Percentiles rank a stretch among this genome's conserved stretches.
Evolutionary conservation across 2,113 vertebrate genomes (phyloP).

Genomic region (Macheiramphus alcinus): DNA sequence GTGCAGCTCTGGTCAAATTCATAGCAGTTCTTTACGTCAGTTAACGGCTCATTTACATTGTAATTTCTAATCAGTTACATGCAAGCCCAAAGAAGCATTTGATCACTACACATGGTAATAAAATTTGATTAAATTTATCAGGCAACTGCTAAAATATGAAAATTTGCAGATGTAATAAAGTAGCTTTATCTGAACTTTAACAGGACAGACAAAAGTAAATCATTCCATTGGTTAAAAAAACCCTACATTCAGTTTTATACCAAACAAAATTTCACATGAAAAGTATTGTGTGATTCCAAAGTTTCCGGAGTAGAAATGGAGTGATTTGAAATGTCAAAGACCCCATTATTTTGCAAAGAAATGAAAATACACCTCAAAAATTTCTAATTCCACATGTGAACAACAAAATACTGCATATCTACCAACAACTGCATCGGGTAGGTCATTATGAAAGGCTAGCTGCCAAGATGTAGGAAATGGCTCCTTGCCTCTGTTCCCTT

Average conservation of each 20-base stretch:
- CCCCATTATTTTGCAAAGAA: constrained; percentile 79
- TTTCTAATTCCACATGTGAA: constrained; percentile 86
- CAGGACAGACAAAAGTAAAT: constrained; percentile 79
- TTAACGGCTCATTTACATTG: constrained; percentile 84
- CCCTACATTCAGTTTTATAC: constrained; percentile 87
- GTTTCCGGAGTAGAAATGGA: constrained; percentile 79
- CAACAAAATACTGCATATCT: constrained; percentile 91
- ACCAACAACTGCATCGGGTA: constrained; percentile 80
- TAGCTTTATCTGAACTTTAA: constrained; percentile 78
- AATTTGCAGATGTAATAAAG: constrained; percentile 80
- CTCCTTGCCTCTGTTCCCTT: constrained; percentile 80
- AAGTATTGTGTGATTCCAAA: constrained; percentile 75
- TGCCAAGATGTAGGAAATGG: constrained; percentile 86
- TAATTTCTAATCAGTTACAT: constrained; percentile 86
- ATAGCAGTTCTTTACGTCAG: constrained; percentile 76
- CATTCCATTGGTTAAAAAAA: constrained; percentile 77
- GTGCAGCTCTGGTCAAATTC: constrained; percentile 89
- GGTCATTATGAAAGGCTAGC: constrained; percentile 84
- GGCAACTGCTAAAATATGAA: constrained; percentile 87
- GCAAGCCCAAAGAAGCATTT: constrained; percentile 85
- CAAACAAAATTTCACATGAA: constrained; percentile 80
- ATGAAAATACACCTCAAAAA: constrained; percentile 83
- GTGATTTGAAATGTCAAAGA: constrained; percentile 85
- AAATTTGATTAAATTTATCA: constrained; percentile 81
- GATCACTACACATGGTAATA: constrained; percentile 87